Evolutionary conservation across 2,888 invertebrate species (phyloP).

Genomic region (Exephanes ischioxanthus): DNA sequence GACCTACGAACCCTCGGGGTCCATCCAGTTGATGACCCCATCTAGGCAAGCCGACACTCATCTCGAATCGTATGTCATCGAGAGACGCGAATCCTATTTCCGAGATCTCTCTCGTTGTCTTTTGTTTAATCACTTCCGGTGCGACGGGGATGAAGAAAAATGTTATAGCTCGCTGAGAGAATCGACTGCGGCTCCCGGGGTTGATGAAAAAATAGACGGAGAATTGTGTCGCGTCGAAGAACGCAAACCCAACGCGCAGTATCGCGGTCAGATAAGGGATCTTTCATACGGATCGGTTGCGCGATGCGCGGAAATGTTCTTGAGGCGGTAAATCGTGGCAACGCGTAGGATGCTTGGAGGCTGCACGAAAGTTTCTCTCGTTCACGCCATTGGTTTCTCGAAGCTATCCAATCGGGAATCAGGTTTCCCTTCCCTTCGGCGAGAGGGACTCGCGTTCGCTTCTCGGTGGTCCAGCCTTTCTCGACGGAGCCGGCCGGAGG

Average conservation of each 20-base stretch:
- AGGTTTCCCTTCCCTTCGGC: constrained; percentile 76
- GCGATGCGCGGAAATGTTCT: neutral
- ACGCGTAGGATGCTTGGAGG: constrained; percentile 71
- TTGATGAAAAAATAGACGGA: neutral
- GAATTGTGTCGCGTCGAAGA: neutral
- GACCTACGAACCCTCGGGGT: constrained; percentile 63
- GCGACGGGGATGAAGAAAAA: neutral
- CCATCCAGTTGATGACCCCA: constrained; percentile 60
- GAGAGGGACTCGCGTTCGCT: constrained; percentile 49
- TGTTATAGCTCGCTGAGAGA: neutral
- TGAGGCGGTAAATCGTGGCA: neutral
- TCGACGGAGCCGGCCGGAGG: constrained; percentile 3
- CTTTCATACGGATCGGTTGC: neutral
- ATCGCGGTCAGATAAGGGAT: neutral
- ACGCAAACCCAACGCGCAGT: neutral
- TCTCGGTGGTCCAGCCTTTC: constrained; percentile 59
- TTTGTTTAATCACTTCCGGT: neutral
- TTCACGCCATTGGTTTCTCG: constrained; percentile 78
- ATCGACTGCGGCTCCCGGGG: neutral
- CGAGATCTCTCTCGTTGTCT: constrained; percentile 26
- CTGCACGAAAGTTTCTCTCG: constrained; percentile 77
- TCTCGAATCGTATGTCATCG: constrained; percentile 3
- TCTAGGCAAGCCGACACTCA: constrained; percentile 21
- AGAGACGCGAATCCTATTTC: constrained; percentile 23
- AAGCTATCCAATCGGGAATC: constrained; percentile 76